Percentiles rank a stretch among this genome's conserved stretches.
Conservation (phyloP, 2,113 vertebrate genomes). For the Cichladusa arquata region DNA sequence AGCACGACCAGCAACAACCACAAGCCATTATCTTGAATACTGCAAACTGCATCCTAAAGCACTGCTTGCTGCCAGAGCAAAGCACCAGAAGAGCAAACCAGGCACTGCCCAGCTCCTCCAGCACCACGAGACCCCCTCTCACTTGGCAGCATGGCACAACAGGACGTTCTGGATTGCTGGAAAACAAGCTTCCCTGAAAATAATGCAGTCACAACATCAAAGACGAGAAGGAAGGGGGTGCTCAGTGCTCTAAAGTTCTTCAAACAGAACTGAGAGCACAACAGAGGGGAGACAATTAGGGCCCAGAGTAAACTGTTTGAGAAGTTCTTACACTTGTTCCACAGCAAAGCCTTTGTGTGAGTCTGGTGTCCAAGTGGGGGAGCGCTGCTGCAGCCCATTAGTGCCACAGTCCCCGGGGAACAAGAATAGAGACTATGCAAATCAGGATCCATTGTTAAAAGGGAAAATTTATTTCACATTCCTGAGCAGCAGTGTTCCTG, state of each 20-base stretch:
- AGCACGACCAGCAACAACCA: not conserved
- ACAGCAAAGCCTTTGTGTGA: not conserved
- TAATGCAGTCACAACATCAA: not conserved
- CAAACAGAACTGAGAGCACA: not conserved
- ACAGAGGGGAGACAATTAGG: not conserved
- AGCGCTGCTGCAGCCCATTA: not conserved
- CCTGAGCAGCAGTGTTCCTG: conserved; percentile 58
- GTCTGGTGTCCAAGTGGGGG: not conserved
- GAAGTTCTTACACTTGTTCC: conserved; percentile 9
- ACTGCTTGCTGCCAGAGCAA: not conserved
- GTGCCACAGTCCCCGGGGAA: not conserved
- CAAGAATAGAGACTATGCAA: conserved; percentile 27
- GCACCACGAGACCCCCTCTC: not conserved
- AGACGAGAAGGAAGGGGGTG: not conserved
- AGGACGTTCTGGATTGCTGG: not conserved
- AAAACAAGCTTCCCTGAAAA: not conserved
- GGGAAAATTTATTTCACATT: conserved; percentile 64
- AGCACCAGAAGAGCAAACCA: not conserved
- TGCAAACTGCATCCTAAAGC: not conserved
- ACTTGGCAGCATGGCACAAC: fast-evolving
- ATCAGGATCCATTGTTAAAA: conserved; percentile 48
- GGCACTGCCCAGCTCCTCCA: not conserved
- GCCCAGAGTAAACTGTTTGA: not conserved
- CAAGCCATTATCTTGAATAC: not conserved
- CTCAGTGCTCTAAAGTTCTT: not conserved